These are phyloP conservation scores for Acromyrmex charruanus DNA, from an alignment of 1,140 invertebrate genomes.

Conservation along the genomic window DNA sequence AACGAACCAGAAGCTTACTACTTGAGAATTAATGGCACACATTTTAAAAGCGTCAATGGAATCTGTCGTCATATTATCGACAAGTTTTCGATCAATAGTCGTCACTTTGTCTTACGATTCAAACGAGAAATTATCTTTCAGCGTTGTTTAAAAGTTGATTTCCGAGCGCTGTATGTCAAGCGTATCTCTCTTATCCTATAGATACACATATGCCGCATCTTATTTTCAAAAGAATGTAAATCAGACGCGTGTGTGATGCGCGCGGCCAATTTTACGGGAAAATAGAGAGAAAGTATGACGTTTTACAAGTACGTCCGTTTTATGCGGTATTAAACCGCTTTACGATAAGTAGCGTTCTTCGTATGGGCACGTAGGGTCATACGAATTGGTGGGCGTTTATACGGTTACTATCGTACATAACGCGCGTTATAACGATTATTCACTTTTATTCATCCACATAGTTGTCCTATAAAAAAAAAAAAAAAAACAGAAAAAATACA, in stretches of 20 bases:
- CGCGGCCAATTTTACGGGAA: constrained; percentile 19
- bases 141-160: neutral
- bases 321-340: constrained; percentile 65
- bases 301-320: constrained; percentile 44
- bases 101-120: neutral
- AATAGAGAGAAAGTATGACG: constrained; percentile 37
- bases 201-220: neutral
- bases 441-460: constrained; percentile 50
- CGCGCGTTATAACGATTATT: constrained; percentile 56
- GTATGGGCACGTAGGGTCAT: constrained; percentile 27
- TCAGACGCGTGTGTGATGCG: constrained; percentile 11
- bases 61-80: neutral
- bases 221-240: constrained; percentile 21
- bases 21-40: neutral
- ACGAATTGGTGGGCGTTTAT: constrained; percentile 56
- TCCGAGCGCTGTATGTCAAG: neutral
- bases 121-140: neutral
- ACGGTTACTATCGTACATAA: constrained; percentile 20
- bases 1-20: neutral
- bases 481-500: constrained; percentile 28
- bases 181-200: neutral
- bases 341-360: constrained; percentile 68
- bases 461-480: constrained; percentile 4
- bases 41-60: neutral
- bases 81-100: neutral